Conservation (phyloP, 2,113 vertebrate genomes). For the Siniperca chuatsi region DNA sequence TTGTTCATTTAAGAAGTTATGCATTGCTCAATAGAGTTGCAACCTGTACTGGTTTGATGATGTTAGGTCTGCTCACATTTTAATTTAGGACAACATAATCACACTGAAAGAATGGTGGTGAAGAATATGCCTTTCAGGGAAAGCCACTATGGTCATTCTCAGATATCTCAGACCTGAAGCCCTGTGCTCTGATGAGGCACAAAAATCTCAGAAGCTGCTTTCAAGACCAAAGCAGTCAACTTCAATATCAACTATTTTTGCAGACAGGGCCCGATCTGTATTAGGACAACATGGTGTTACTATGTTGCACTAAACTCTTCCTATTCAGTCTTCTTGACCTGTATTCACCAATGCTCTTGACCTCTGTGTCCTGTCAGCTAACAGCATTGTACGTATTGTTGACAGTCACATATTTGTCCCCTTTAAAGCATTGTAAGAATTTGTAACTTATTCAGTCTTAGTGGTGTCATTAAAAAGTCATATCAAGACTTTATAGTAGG, state of each 20-base stretch:
- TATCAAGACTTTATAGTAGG: background rate
- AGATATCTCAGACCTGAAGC: conserved; percentile 24
- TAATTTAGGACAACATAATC: conserved; percentile 30
- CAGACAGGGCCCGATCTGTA: background rate
- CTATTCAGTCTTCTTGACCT: conserved; percentile 12
- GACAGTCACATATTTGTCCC: conserved; percentile 11
- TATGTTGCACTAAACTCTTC: background rate
- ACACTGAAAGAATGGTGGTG: conserved; percentile 19
- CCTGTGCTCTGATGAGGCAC: conserved; percentile 4
- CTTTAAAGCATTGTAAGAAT: conserved; percentile 1
- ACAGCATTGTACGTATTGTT: conserved; percentile 2
- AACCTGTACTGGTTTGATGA: background rate
- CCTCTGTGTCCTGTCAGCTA: conserved; percentile 1
- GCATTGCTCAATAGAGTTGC: conserved; percentile 2
- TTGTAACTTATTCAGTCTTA: background rate
- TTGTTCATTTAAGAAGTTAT: conserved; percentile 14
- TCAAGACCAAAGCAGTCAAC: conserved; percentile 44
- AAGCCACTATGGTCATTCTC: conserved; percentile 47
- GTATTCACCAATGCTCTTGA: background rate
- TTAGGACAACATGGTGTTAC: background rate
- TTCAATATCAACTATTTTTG: conserved; percentile 31
- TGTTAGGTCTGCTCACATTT: conserved; percentile 7
- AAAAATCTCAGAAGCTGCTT: conserved; percentile 38
- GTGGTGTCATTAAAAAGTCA: conserved; percentile 8
- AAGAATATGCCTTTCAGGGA: conserved; percentile 28